Evolutionary conservation across 2,888 invertebrate genomes (phyloP), one percentile per base, ranked within the genome.

Genomic region (Charanyca ferruginea): DNA sequence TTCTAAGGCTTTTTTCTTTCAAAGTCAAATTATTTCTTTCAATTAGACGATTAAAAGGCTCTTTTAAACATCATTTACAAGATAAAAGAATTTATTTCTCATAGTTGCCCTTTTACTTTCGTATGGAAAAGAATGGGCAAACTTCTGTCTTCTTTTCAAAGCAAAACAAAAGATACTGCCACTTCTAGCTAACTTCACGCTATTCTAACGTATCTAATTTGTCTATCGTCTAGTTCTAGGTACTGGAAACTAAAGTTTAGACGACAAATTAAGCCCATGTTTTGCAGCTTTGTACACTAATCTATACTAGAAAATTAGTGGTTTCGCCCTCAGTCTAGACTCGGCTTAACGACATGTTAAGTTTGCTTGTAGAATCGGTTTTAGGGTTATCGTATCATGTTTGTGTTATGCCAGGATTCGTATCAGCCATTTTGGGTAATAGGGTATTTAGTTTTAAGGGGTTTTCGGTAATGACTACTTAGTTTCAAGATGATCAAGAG

Each of bases 181-280:
- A 44, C 60, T 53, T 85, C 85, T 22, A 84, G 83, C 22, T 8
- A 20, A 38, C 38, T 11, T 32, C n/a, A n/a, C n/a, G n/a, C 67
- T 67, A 73, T 66, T 77, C 78, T 83, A 35, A 61, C 9, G 18
- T 42, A 84, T 86, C 85, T 87, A 91, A 91, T 89, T 90, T 89
- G 87, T 90, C 86, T 87, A 70, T 84, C 79, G 83, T 85, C 82
- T 87, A 87, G 86, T 85, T 84, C 82, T 87, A 87, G 86, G 85
- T 84, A 79, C 80, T 64, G 71, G 51, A 73, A 79, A 83, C 77
- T 78, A 81, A 87, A 90, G 86, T 90, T 90, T 86, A 82, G 82
- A 84, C 84, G 86, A 89, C 89, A 88, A 90, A 88, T 89, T 88
- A 87, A 88, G 86, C 85, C 80, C 84, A 84, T 90, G 90, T 89